phyloP scores from a whole-genome alignment of 1,140 invertebrate species.

The Adelges cooleyi region DNA sequence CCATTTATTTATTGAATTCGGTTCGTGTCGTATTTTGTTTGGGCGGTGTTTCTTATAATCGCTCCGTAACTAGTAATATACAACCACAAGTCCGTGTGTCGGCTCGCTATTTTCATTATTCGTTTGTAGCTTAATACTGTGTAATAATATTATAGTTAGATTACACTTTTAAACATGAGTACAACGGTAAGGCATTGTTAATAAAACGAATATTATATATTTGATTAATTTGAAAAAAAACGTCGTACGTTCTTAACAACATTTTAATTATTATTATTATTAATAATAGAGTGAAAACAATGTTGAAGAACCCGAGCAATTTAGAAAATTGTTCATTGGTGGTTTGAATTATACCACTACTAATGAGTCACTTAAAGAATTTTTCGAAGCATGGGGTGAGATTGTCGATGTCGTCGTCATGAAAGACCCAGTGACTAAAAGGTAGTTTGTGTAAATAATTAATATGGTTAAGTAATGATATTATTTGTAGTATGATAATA shows the following conservation, averaged over 20 bases:
- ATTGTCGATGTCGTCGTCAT: conserved; percentile 97
- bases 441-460: conserved; percentile 37
- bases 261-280: not conserved
- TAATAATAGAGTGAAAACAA: conserved; percentile 7
- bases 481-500: no score
- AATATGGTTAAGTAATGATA: no score
- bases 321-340: conserved; percentile 93
- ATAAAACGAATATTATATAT: no score
- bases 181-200: conserved; percentile 8
- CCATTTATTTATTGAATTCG: no score
- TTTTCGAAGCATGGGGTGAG: conserved; percentile 95
- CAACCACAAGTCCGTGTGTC: no score
- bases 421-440: conserved; percentile 87
- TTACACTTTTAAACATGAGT: not conserved
- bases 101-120: no score
- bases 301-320: conserved; percentile 70
- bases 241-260: not conserved
- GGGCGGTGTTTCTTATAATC: no score
- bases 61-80: no score
- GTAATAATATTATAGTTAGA: no score
- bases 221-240: not conserved
- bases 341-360: conserved; percentile 90
- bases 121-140: no score
- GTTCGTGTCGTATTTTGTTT: no score
- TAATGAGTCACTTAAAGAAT: conserved; percentile 81